phyloP scores from a whole-genome alignment of 92 coral and sea anemone genomes.

The Meandrina meandrites region DNA sequence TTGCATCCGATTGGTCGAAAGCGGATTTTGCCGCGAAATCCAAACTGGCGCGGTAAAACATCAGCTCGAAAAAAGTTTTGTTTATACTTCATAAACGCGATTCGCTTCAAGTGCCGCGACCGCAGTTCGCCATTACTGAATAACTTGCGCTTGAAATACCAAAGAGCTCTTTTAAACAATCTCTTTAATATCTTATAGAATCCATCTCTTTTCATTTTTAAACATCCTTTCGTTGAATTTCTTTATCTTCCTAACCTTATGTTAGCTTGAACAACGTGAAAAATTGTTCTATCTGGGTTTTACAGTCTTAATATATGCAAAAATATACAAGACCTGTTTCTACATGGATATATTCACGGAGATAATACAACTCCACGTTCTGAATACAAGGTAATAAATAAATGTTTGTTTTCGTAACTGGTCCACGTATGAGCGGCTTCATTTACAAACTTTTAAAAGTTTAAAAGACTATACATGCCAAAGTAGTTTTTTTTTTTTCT shows the following conservation, averaged over 20 bases:
- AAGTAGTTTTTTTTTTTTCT: slow-evolving; percentile 8
- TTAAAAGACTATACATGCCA: slow-evolving; percentile 32
- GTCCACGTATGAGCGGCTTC: slow-evolving; percentile 31
- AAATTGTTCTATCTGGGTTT: slow-evolving; percentile 30
- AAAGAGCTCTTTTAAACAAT: slow-evolving; percentile 60
- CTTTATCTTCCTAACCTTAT: slow-evolving; percentile 21
- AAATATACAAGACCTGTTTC: slow-evolving; percentile 76
- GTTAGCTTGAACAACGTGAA: slow-evolving; percentile 15
- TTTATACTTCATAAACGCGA: slow-evolving; percentile 58
- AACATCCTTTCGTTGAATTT: slow-evolving; percentile 24
- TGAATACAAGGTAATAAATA: slow-evolving; percentile 79
- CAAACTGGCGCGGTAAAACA: slow-evolving; percentile 74
- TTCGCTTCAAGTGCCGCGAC: slow-evolving; percentile 26
- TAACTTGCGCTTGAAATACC: slow-evolving; percentile 20
- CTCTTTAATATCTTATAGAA: slow-evolving; percentile 47
- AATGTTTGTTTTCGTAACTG: slow-evolving; percentile 33
- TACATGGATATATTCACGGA: slow-evolving; percentile 20
- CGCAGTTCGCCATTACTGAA: background rate
- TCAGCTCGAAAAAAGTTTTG: slow-evolving; percentile 62
- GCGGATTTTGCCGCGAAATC: slow-evolving; percentile 86
- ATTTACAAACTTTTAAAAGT: slow-evolving; percentile 44
- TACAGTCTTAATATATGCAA: slow-evolving; percentile 80
- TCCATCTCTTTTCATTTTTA: slow-evolving; percentile 23
- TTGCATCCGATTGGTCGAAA: slow-evolving; percentile 68
- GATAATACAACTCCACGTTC: slow-evolving; percentile 54